phyloP scores from a whole-genome alignment of 2,113 vertebrate species.

The Semnopithecus entellus region DNA sequence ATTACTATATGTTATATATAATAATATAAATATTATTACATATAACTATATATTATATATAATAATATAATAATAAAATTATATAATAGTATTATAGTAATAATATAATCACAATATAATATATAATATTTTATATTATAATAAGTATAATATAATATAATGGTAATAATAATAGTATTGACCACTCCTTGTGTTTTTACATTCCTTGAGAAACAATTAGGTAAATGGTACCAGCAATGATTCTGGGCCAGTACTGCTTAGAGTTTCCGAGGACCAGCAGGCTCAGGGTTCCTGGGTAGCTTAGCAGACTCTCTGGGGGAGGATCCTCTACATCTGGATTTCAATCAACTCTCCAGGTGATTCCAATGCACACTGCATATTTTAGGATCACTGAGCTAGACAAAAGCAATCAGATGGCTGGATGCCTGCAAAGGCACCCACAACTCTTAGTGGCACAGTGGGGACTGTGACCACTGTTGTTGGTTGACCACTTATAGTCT shows the following conservation, averaged over 20 bases:
- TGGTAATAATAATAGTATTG: no score
- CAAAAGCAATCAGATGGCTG: not conserved
- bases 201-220: not conserved
- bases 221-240: not conserved
- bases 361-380: not conserved
- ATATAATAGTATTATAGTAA: no score
- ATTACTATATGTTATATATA: no score
- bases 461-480: rapidly evolving
- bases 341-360: not conserved
- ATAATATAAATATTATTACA: no score
- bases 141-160: no score
- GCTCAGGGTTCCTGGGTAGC: no score
- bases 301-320: rapidly evolving
- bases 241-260: no score
- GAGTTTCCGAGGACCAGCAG: rapidly evolving
- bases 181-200: not conserved
- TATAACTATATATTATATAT: no score
- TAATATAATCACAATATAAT: no score
- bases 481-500: rapidly evolving
- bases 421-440: not conserved
- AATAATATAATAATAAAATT: no score
- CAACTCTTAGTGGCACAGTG: rapidly evolving
- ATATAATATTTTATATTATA: no score
- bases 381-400: not conserved
- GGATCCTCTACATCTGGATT: not conserved